phyloP scores from a whole-genome alignment of 1,140 invertebrate genomes.

The Drosophila orena region DNA sequence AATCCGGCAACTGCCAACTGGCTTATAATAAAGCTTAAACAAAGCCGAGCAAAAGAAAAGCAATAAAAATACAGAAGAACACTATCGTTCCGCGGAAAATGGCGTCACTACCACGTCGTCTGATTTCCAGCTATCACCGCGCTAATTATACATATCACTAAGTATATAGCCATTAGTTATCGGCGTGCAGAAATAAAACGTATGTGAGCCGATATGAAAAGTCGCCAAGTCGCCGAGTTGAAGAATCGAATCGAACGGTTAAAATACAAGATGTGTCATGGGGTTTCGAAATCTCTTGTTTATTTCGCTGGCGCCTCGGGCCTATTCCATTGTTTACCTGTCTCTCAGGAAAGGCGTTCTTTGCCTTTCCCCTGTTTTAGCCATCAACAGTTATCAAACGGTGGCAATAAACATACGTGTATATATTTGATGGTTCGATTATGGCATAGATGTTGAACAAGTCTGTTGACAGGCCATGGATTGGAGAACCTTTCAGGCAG shows the following conservation, averaged over 20 bases:
- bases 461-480: slow-evolving; percentile 12
- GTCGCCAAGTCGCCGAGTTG: slow-evolving; percentile 9
- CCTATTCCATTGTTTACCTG: slow-evolving; percentile 31
- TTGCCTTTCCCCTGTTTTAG: background rate
- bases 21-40: slow-evolving; percentile 36
- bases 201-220: slow-evolving; percentile 24
- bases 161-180: slow-evolving; percentile 27
- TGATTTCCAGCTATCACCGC: slow-evolving; percentile 27
- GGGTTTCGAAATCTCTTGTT: slow-evolving; percentile 22
- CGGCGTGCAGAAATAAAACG: slow-evolving; percentile 13
- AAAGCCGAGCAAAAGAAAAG: slow-evolving; percentile 21
- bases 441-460: slow-evolving; percentile 14
- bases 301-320: slow-evolving; percentile 32
- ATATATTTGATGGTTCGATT: slow-evolving; percentile 17
- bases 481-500: background rate
- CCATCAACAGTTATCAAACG: slow-evolving; percentile 40
- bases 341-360: slow-evolving; percentile 5
- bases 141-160: slow-evolving; percentile 13
- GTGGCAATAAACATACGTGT: slow-evolving; percentile 23
- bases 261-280: slow-evolving; percentile 48
- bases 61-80: background rate
- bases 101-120: slow-evolving; percentile 19
- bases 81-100: slow-evolving; percentile 16
- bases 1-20: slow-evolving; percentile 11
- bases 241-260: slow-evolving; percentile 33